A percentile compares a stretch with the other conserved stretches of the same genome.
phyloP scores from a whole-genome alignment of 2,113 vertebrate genomes.

The Pluvianellus socialis region DNA sequence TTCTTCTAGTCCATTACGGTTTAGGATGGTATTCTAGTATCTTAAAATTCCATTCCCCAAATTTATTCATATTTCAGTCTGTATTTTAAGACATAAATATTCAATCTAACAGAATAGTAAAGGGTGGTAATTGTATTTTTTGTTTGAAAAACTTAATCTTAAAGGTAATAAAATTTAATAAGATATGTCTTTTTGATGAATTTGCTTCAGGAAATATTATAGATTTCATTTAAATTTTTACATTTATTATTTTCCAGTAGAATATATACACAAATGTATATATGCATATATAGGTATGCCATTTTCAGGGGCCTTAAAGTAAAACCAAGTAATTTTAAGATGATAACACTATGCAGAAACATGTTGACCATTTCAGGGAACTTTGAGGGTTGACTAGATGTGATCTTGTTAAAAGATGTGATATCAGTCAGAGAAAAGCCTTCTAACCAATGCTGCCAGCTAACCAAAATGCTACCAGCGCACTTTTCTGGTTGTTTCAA shows the following conservation, averaged over 20 bases:
- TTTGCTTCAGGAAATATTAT: not conserved
- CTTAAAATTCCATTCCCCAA: not conserved
- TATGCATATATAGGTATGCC: no score
- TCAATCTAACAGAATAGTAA: not conserved
- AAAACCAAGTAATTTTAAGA: not conserved
- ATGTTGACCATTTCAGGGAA: not conserved
- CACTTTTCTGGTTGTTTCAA: not conserved
- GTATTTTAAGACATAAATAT: not conserved
- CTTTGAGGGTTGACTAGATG: not conserved
- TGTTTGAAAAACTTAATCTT: not conserved
- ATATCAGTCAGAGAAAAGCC: not conserved
- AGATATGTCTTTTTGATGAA: not conserved
- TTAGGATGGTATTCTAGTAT: not conserved
- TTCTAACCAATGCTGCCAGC: not conserved
- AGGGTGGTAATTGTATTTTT: not conserved
- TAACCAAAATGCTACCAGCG: not conserved
- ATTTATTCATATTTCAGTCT: not conserved
- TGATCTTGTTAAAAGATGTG: not conserved
- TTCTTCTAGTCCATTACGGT: not conserved
- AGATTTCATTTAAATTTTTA: not conserved
- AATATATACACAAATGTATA: not conserved
- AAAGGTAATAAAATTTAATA: not conserved
- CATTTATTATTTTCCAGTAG: not conserved
- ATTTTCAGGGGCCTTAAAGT: not conserved
- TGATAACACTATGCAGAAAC: not conserved